Evolutionary conservation across 2,888 invertebrate genomes (phyloP), one percentile per base, ranked within the genome.

Genomic region (Alloplasta piceator): DNA sequence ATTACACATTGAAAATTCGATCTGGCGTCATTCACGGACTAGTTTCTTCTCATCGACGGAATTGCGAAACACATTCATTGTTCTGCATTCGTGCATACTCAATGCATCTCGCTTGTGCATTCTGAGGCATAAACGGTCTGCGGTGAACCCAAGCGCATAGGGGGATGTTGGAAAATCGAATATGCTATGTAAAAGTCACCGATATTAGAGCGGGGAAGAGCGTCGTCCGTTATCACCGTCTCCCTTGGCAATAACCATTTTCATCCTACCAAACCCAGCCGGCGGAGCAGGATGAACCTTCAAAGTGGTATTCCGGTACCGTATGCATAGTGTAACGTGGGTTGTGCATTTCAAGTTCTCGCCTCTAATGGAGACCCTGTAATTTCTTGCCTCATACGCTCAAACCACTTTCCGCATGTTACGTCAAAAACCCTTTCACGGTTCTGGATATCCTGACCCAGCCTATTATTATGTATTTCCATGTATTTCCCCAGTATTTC

Each of bases 211-310:
- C 14, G 61, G 39, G 39, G 12, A 14, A 50, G 81, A 82, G 84
- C 71, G 82, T 87, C 85, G 85, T 87, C 84, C 63, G 85, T 87
- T 86, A 84, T 82, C 74, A 83, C 83, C 82, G 82, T 78, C 83
- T 26, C n/a, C n/a, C n/a, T n/a, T n/a, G n/a, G 83, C 83, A 82
- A 84, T 88, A 88, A 87, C 76, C 73, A 63, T 80, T 58, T 46
- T 52, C 56, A 38, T 56, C 16, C 52, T 38, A 39, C 66, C 7
- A 36, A 39, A 39, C 41, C 56, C 68, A 63, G 63, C 73, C 50
- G 60, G 67, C 58, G 16, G n/a, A n/a, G n/a, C n/a, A n/a, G n/a
- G n/a, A n/a, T n/a, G n/a, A 56, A 60, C 48, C 46, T 46, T 58
- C 56, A 67, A 41, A 16, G 36, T 50, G 39, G 12, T 48, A 48